A percentile compares a stretch with the other conserved stretches of the same genome.
phyloP scores from a whole-genome alignment of 2,797 vertebrate species.

The Sebastes melanostomus region DNA sequence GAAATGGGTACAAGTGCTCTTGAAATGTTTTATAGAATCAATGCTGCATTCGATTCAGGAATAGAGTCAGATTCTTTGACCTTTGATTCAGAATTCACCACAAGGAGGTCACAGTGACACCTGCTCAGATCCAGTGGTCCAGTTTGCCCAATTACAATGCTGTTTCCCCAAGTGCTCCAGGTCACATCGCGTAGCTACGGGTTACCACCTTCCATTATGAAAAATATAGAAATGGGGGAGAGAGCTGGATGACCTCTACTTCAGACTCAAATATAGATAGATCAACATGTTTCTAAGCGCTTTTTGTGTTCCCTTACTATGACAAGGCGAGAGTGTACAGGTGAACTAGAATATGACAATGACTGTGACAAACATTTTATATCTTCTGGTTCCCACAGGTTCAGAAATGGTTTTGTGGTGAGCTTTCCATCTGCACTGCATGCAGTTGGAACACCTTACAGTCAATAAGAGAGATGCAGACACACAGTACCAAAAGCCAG shows the following conservation, averaged over 20 bases:
- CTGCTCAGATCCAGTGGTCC: constrained; percentile 20
- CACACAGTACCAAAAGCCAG: no score
- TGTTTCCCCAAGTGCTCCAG: background rate
- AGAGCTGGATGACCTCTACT: background rate
- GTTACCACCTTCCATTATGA: background rate
- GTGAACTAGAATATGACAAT: background rate
- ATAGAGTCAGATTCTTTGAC: background rate
- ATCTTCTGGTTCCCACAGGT: background rate
- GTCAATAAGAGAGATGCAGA: no score
- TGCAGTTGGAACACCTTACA: no score
- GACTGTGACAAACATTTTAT: background rate
- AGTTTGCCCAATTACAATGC: background rate
- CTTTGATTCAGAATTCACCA: background rate
- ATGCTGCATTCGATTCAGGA: background rate
- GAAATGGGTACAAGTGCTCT: constrained; percentile 43
- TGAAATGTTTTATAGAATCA: background rate
- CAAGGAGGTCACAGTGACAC: background rate
- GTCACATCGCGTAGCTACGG: background rate
- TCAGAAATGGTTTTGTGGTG: background rate
- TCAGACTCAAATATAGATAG: background rate
- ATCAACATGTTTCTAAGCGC: background rate
- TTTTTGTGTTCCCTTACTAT: background rate
- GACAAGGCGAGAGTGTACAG: background rate
- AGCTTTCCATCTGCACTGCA: background rate
- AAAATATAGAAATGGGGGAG: background rate